Evolutionary conservation across 2,888 invertebrate species (phyloP).

Genomic region (Mesochorus sp.): DNA sequence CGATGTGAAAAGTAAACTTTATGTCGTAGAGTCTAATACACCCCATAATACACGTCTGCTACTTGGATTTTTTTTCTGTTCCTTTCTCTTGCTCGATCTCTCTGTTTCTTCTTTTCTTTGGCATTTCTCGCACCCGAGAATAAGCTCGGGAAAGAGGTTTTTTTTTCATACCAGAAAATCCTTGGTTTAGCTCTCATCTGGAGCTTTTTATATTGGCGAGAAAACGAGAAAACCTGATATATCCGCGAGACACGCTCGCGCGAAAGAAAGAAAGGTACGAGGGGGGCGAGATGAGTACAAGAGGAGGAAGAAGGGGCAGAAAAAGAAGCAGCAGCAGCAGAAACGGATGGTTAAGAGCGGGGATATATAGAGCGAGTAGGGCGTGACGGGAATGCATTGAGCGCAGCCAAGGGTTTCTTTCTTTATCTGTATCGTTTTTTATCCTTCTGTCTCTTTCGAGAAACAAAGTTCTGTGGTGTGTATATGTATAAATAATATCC

Average conservation of each 20-base stretch:
- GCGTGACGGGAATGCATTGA: conserved; percentile 74
- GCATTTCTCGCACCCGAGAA: neutral
- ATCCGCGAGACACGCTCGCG: conserved; percentile 58
- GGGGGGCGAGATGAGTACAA: neutral
- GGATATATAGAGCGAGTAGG: conserved; percentile 70
- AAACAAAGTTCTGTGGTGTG: conserved; percentile 20
- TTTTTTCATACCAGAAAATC: conserved; percentile 52
- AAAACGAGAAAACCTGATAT: conserved; percentile 71
- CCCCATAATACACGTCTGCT: conserved; percentile 34
- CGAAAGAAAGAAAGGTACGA: neutral
- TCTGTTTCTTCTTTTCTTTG: too few relatives aligned
- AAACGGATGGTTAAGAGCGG: conserved; percentile 52
- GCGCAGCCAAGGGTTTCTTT: conserved; percentile 25
- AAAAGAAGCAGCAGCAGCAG: conserved; percentile 12
- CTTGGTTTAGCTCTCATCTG: conserved; percentile 71
- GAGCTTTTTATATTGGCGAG: conserved; percentile 63
- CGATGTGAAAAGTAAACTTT: conserved; percentile 20
- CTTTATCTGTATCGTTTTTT: conserved; percentile 31
- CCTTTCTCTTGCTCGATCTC: too few relatives aligned
- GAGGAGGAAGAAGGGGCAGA: conserved; percentile 17
- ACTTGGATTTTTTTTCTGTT: too few relatives aligned
- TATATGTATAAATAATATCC: too few relatives aligned
- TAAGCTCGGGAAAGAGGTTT: neutral
- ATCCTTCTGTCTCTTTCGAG: conserved; percentile 25
- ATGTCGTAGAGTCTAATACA: conserved; percentile 25